These are phyloP conservation scores for Limnothrissa miodon DNA, from an alignment of 2,113 vertebrate genomes.

Conservation along the genomic window DNA sequence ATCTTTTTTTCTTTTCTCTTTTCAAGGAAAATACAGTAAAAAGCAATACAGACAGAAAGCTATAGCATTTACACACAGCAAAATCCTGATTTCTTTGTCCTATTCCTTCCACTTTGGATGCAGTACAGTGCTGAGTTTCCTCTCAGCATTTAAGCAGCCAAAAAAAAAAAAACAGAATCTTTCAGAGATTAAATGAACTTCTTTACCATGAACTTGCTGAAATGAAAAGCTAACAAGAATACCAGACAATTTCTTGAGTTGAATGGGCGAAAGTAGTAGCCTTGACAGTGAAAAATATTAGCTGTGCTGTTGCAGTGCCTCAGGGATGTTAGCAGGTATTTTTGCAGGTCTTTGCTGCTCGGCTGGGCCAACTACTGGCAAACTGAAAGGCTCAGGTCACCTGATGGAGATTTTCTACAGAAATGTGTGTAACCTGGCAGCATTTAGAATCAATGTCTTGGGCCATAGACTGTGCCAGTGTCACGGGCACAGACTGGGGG, in stretches of 20 bases:
- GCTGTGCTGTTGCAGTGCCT: neutral
- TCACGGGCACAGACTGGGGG: no score
- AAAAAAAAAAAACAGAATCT: neutral
- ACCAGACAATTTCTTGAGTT: neutral
- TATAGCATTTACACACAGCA: neutral
- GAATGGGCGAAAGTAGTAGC: neutral
- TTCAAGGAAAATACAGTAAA: neutral
- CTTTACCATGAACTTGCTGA: neutral
- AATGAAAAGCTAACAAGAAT: neutral
- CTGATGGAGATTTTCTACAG: neutral
- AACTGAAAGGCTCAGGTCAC: neutral
- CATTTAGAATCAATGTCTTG: neutral
- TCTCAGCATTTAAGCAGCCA: neutral
- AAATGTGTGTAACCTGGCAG: neutral
- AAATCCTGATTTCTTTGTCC: neutral
- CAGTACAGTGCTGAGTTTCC: neutral
- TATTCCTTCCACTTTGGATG: neutral
- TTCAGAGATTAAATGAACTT: neutral
- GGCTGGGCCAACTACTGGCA: neutral
- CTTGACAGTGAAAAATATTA: neutral
- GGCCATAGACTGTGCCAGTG: slow-evolving; percentile 51
- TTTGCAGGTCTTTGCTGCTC: neutral
- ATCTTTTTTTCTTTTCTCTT: neutral
- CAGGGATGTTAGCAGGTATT: neutral
- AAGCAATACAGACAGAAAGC: neutral